Percentiles rank a stretch among this genome's conserved stretches.
Conservation (phyloP, 1,140 invertebrate species). For the Euura lappo region DNA sequence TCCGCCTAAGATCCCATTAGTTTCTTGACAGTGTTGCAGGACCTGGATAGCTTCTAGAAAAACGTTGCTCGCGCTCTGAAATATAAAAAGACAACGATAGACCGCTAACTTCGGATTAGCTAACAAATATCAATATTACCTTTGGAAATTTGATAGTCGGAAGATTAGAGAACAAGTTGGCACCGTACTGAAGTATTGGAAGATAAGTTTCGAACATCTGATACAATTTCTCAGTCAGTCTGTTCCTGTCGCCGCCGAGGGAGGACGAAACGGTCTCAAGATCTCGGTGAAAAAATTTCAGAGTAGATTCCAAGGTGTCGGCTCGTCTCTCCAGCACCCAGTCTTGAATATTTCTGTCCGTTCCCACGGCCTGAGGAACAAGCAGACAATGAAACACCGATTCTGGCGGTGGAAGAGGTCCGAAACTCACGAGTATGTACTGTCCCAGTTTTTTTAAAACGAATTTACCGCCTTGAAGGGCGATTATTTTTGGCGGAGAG, state of each 20-base stretch:
- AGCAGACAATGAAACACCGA: constrained; percentile 23
- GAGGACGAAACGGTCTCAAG: constrained; percentile 70
- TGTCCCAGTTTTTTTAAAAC: constrained; percentile 78
- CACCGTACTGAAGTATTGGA: constrained; percentile 77
- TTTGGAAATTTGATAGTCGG: constrained; percentile 80
- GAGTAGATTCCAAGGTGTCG: constrained; percentile 71
- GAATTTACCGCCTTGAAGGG: constrained; percentile 85
- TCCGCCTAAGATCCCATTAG: constrained; percentile 76
- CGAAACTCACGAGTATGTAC: constrained; percentile 73
- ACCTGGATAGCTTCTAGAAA: constrained; percentile 84
- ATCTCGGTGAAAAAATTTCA: constrained; percentile 81
- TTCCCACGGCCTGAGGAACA: constrained; percentile 74
- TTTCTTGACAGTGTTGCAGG: constrained; percentile 77
- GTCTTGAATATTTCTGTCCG: constrained; percentile 83
- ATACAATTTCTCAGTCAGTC: constrained; percentile 78
- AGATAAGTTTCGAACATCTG: constrained; percentile 85
- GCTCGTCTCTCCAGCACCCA: constrained; percentile 79
- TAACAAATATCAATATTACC: constrained; percentile 53
- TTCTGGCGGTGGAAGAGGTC: neutral
- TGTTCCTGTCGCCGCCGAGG: constrained; percentile 66
- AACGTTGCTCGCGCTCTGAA: constrained; percentile 78
- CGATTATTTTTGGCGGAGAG: constrained; percentile 73
- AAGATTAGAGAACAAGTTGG: constrained; percentile 79
- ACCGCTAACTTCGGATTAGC: neutral
- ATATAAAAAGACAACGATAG: constrained; percentile 32